A percentile compares a stretch with the other conserved stretches of the same genome.
Conservation (phyloP, 2,797 vertebrate species). For the Pantherophis alleghaniensis region DNA sequence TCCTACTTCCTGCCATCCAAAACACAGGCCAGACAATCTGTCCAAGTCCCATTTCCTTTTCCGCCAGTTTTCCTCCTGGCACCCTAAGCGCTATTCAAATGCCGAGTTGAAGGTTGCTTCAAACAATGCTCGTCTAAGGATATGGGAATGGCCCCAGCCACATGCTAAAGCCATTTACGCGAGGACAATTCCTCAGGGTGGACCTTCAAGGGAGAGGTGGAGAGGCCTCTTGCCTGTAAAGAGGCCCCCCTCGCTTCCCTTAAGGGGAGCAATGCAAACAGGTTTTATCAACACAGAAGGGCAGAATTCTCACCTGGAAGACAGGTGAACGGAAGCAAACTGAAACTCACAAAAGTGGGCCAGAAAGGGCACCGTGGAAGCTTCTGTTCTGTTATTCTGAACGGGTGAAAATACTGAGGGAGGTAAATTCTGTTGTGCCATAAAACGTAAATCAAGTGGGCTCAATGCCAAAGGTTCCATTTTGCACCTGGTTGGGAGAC, state of each 20-base stretch:
- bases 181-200: slow-evolving; percentile 64
- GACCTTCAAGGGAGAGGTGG: slow-evolving; percentile 48
- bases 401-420: neutral
- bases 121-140: slow-evolving; percentile 77
- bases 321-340: neutral
- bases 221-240: slow-evolving; percentile 27
- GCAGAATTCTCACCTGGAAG: neutral
- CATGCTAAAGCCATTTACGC: slow-evolving; percentile 79
- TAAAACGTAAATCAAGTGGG: neutral
- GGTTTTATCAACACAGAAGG: neutral
- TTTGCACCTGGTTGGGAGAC: neutral
- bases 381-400: too few species aligned
- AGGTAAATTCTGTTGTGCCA: neutral
- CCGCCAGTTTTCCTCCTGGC: slow-evolving; percentile 79
- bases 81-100: slow-evolving; percentile 73
- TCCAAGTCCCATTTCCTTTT: slow-evolving; percentile 76
- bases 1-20: slow-evolving; percentile 76
- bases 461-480: neutral
- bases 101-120: slow-evolving; percentile 72
- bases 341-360: neutral
- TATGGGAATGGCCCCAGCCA: slow-evolving; percentile 71
- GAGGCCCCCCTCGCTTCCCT: neutral
- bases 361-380: neutral
- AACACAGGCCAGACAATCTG: slow-evolving; percentile 69
- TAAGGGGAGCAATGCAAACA: too few species aligned